Percentiles rank a stretch among this genome's conserved stretches.
phyloP scores from a whole-genome alignment of 1,140 invertebrate species.

The Bombus waltoni region DNA sequence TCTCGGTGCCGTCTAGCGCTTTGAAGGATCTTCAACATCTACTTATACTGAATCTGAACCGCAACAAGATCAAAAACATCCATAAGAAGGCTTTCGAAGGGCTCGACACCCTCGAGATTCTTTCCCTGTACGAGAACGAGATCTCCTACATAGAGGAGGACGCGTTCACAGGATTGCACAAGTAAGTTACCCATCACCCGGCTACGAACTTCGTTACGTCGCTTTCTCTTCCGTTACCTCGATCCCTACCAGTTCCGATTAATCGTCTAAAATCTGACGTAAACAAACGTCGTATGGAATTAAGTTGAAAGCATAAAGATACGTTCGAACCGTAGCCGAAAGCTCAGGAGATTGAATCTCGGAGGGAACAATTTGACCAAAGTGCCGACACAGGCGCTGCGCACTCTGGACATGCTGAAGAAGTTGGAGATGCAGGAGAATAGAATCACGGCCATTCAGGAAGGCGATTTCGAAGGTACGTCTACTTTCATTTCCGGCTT shows the following conservation, averaged over 20 bases:
- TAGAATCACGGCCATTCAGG: slow-evolving; percentile 88
- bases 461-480: slow-evolving; percentile 93
- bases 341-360: slow-evolving; percentile 92
- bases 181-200: slow-evolving; percentile 84
- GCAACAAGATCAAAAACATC: slow-evolving; percentile 91
- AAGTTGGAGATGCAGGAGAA: slow-evolving; percentile 95
- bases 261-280: not conserved
- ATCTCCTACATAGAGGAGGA: slow-evolving; percentile 90
- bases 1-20: slow-evolving; percentile 90
- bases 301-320: not conserved
- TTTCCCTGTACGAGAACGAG: slow-evolving; percentile 94
- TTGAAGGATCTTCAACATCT: slow-evolving; percentile 91
- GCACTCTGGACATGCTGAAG: slow-evolving; percentile 89
- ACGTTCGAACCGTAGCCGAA: slow-evolving; percentile 82
- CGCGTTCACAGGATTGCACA: slow-evolving; percentile 92
- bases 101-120: slow-evolving; percentile 92
- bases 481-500: not conserved
- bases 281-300: not conserved
- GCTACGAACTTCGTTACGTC: too few relatives aligned
- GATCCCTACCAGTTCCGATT: too few relatives aligned
- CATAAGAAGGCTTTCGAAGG: slow-evolving; percentile 92
- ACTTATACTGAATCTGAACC: slow-evolving; percentile 94
- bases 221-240: too few relatives aligned
- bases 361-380: slow-evolving; percentile 91
- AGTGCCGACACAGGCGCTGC: slow-evolving; percentile 90